These are phyloP conservation scores for Agrypnus murinus DNA, from an alignment of 2,888 invertebrate species.

Conservation along the genomic window DNA sequence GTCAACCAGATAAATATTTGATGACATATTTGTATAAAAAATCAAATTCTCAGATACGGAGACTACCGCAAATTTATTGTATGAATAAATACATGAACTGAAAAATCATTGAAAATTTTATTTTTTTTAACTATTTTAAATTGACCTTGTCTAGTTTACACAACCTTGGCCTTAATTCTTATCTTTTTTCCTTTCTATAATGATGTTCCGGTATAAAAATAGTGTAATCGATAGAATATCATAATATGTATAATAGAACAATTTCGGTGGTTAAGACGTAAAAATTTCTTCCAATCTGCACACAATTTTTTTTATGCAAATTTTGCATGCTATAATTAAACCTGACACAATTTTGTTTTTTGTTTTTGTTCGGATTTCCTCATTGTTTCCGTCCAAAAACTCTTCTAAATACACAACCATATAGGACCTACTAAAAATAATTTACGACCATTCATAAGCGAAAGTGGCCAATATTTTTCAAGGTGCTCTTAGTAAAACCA, in stretches of 20 bases:
- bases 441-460: background rate
- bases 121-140: slow-evolving; percentile 7
- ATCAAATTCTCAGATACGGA: no score
- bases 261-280: background rate
- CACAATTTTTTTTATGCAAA: slow-evolving; percentile 11
- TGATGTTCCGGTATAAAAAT: background rate
- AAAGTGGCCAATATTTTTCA: background rate
- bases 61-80: no score
- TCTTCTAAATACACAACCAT: no score
- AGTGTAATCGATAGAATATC: background rate
- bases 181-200: background rate
- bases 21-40: no score
- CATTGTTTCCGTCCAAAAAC: no score
- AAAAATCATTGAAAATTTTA: background rate
- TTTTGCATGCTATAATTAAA: slow-evolving; percentile 18
- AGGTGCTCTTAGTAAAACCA: slow-evolving; percentile 14
- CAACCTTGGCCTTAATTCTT: slow-evolving; percentile 16
- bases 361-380: background rate
- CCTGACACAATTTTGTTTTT: slow-evolving; percentile 14
- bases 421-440: background rate
- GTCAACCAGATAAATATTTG: background rate
- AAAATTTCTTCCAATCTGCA: slow-evolving; percentile 10
- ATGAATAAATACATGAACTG: no score
- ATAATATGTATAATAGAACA: background rate
- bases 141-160: slow-evolving; percentile 1